These are phyloP conservation scores for Aquatica leii DNA, from an alignment of 2,888 invertebrate genomes.

Conservation along the genomic window DNA sequence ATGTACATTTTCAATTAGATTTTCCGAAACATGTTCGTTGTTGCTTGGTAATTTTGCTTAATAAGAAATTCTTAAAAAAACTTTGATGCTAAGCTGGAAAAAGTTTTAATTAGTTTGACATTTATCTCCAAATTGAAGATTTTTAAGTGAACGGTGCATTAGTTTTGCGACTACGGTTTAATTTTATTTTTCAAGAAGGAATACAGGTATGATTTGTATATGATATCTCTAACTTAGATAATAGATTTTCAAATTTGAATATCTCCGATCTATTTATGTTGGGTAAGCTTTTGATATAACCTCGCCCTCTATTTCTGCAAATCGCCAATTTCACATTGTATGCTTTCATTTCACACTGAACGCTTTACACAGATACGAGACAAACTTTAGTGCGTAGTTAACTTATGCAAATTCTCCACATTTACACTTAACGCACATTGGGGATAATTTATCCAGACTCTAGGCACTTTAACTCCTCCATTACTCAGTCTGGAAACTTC, in stretches of 20 bases:
- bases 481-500: constrained; percentile 46
- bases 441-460: constrained; percentile 48
- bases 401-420: constrained; percentile 48
- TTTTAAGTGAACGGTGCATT: background rate
- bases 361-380: constrained; percentile 34
- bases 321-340: constrained; percentile 27
- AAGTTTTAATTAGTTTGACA: constrained; percentile 40
- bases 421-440: constrained; percentile 50
- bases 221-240: constrained; percentile 15
- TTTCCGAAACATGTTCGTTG: constrained; percentile 22
- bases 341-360: constrained; percentile 28
- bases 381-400: constrained; percentile 43
- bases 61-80: constrained; percentile 28
- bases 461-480: constrained; percentile 47
- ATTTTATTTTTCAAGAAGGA: no score
- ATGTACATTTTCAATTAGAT: constrained; percentile 9
- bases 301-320: constrained; percentile 36
- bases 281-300: constrained; percentile 26
- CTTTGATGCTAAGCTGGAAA: constrained; percentile 26
- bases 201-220: no score
- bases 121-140: constrained; percentile 34
- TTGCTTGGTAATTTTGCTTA: constrained; percentile 21
- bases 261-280: constrained; percentile 19
- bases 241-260: constrained; percentile 35
- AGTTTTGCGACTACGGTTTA: no score